Base-by-base conservation (phyloP, 2,888 invertebrate genomes). In the Adelognathus sp. region DNA sequence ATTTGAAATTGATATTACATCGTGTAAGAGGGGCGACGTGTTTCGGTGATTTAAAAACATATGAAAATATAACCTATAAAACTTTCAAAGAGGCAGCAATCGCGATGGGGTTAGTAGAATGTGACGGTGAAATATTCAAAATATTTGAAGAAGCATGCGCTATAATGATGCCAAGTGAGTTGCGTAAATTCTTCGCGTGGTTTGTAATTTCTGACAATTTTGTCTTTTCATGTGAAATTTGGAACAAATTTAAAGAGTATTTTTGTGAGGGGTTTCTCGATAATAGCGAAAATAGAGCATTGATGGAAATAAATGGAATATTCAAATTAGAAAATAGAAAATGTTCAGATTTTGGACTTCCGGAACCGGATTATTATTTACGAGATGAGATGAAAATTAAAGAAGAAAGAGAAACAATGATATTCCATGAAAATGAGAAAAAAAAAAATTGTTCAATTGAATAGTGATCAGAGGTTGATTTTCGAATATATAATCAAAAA, bases 1-100 rank as follows among this genome's bases (percentile, higher is more conserved):
- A n/a, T n/a, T n/a, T n/a, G n/a, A n/a, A n/a, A n/a, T n/a, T n/a
- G n/a, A n/a, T 63, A 36, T 58, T 70, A 16, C 16, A 14, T 60
- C 58, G 70, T 24, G 21, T 58, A 21, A 70, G 39, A 58, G 70
- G 58, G 33, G 70, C 70, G 6, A 58, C 60, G 7, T 58, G 24
- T 39, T 70, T 58, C 41, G n/a, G 18, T 11, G 58, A 60, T 58
- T 70, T 58, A 58, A 70, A 27, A 70, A 70, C 58, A 3, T 58
- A 27, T 41, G 58, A 70, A 39, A 31, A 31, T 9, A 41, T 41
- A 27, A 21, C 11, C n/a, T 70, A 60, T 41, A 24, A 36, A 6
- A 41, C 41, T 5, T 63, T 41, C 41, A 63, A 21, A 41, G 44
- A 63, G 18, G 21, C 58, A 2, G 39, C 41, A 39, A 56, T 58